Percentiles rank a stretch among this genome's conserved stretches.
Evolutionary conservation across 2,797 vertebrate genomes (phyloP).

Genomic region (Mastacembelus armatus): DNA sequence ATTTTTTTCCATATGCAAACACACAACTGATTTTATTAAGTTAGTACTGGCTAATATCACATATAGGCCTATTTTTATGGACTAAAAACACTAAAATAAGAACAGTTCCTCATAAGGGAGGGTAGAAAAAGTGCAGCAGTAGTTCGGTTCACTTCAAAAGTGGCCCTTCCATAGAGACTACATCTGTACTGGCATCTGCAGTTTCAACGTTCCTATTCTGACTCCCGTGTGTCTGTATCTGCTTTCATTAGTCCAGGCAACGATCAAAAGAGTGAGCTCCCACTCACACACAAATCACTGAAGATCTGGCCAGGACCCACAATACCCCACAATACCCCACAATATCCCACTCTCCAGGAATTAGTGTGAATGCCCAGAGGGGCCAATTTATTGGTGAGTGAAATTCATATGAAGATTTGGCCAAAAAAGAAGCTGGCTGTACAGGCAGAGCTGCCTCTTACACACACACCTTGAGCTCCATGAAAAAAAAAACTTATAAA

Average conservation of each 20-base stretch:
- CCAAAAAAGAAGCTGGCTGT: slow-evolving; percentile 47
- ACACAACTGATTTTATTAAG: slow-evolving; percentile 9
- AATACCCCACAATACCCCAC: slow-evolving; percentile 64
- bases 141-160: slow-evolving; percentile 40
- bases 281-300: slow-evolving; percentile 62
- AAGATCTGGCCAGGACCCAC: slow-evolving; percentile 64
- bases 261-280: slow-evolving; percentile 74
- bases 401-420: slow-evolving; percentile 81
- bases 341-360: slow-evolving; percentile 72
- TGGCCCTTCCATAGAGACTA: slow-evolving; percentile 12
- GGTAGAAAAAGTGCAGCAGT: neutral
- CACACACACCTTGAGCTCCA: slow-evolving; percentile 61
- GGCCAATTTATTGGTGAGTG: slow-evolving; percentile 84
- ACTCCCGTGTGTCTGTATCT: slow-evolving; percentile 62
- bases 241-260: slow-evolving; percentile 74
- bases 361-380: slow-evolving; percentile 81
- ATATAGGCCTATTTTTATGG: neutral
- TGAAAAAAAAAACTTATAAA: slow-evolving; percentile 43
- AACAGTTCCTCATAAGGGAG: slow-evolving; percentile 14
- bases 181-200: slow-evolving; percentile 38
- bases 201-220: slow-evolving; percentile 35
- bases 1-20: neutral
- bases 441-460: slow-evolving; percentile 43
- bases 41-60: slow-evolving; percentile 9
- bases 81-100: slow-evolving; percentile 20